Evolutionary conservation across 2,888 invertebrate genomes (phyloP), one percentile per base, ranked within the genome.

Genomic region (Callinectes sapidus): DNA sequence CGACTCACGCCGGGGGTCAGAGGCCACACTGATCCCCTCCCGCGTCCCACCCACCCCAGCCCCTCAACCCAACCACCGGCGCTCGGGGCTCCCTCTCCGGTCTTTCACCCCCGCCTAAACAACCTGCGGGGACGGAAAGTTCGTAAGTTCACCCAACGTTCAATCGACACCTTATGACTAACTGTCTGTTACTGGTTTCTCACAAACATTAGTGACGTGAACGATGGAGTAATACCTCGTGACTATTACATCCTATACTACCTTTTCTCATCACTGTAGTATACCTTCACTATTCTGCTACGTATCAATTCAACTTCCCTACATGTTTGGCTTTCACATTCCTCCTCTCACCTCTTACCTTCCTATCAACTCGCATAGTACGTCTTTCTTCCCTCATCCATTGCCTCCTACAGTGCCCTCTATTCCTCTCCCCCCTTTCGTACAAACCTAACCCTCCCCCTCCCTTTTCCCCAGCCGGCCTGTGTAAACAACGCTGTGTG

Each of bases 401-500:
- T 81, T 81, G 81, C 14, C 35, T 81, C 32, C 3, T 35, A 81
- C 81, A 81, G 3, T 35, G 18, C n/a, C 81, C 81, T 81, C 32
- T 35, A 81, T 81, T 81, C 81, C 35, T 81, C 35, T 39, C 5
- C 2, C 61, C 61, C 13, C 77, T 35, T 81, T 71, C 28, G 13
- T 71, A 71, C 28, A 28, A 28, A 28, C 28, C n/a, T 13, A 71
- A 71, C 71, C 61, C 18, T 28, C 71, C 28, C 1, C 81, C 81
- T 81, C 81, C 81, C 32, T 35, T 18, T 32, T 81, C 35, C 81
- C 35, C 81, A 81, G 81, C 81, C 81, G 32, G 81, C 81, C 81
- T 81, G 35, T 81, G 81, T 81, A 81, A 81, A 81, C 81, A 81
- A 81, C 81, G 35, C 14, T 81, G 81, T 35, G 81, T 35, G 35